Percentiles rank a stretch among this genome's conserved stretches.
phyloP scores from a whole-genome alignment of 2,113 vertebrate genomes.

The Sardina pilchardus region DNA sequence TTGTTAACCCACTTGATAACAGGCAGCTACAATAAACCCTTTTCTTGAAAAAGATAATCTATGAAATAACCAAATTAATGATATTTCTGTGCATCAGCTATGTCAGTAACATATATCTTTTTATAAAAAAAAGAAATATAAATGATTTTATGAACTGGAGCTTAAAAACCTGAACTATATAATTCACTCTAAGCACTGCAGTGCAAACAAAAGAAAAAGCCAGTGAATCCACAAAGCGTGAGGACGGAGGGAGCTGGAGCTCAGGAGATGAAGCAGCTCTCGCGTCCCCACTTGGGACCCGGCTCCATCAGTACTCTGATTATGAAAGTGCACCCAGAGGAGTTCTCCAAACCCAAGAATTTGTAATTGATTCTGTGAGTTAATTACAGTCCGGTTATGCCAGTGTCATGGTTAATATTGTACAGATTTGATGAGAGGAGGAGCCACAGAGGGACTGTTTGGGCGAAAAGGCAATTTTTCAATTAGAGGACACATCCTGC shows the following conservation, averaged over 20 bases:
- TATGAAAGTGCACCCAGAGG: slow-evolving; percentile 72
- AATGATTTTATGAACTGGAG: background rate
- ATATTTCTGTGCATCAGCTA: background rate
- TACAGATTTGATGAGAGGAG: slow-evolving; percentile 66
- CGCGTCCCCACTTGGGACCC: slow-evolving; percentile 52
- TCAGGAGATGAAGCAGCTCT: slow-evolving; percentile 42
- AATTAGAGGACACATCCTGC: slow-evolving; percentile 61
- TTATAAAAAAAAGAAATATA: background rate
- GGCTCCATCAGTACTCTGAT: slow-evolving; percentile 67
- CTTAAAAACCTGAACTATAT: background rate
- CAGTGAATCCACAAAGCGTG: background rate
- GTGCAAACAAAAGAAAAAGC: background rate
- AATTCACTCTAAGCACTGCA: background rate
- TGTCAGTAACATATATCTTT: background rate
- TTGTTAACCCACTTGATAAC: background rate
- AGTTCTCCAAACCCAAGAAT: slow-evolving; percentile 75
- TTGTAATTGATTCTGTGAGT: slow-evolving; percentile 79
- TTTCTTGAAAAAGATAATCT: background rate
- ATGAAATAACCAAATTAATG: background rate
- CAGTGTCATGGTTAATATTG: slow-evolving; percentile 79
- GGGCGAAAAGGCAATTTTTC: slow-evolving; percentile 74
- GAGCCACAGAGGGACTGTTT: slow-evolving; percentile 66
- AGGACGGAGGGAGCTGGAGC: slow-evolving; percentile 34
- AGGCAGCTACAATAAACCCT: background rate
- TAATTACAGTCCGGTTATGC: slow-evolving; percentile 76